Evolutionary conservation across 2,888 invertebrate genomes (phyloP).

Genomic region (Drosophila kambysellisi): DNA sequence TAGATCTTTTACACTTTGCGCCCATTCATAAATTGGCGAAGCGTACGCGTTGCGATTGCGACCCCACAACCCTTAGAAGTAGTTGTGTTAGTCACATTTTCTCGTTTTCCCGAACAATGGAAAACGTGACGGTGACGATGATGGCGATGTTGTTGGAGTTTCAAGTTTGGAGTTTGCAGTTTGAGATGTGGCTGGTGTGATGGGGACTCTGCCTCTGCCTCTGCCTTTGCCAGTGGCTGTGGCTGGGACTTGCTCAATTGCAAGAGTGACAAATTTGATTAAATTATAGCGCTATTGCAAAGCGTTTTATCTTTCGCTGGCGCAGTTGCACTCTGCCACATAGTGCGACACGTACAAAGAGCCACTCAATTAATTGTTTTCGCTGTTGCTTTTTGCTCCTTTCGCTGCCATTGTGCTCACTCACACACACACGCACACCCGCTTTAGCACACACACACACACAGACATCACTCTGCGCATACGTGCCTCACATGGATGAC

Average conservation of each 20-base stretch:
- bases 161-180: neutral
- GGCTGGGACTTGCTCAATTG: constrained; percentile 66
- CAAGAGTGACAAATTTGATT: constrained; percentile 81
- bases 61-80: constrained; percentile 5
- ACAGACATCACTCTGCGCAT: constrained; percentile 19
- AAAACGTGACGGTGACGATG: constrained; percentile 9
- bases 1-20: constrained; percentile 22
- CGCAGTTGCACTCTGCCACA: constrained; percentile 64
- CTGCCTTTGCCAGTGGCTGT: neutral
- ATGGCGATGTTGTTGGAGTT: neutral
- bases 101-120: constrained; percentile 13
- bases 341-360: constrained; percentile 54
- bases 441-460: constrained; percentile 12
- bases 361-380: constrained; percentile 78
- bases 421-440: constrained; percentile 16
- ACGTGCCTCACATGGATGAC: constrained; percentile 54
- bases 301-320: constrained; percentile 75
- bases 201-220: neutral
- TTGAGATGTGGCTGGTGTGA: neutral
- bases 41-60: constrained; percentile 23
- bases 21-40: constrained; percentile 69
- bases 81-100: constrained; percentile 15
- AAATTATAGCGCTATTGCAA: constrained; percentile 80
- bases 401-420: constrained; percentile 52
- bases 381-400: constrained; percentile 47